phyloP scores from a whole-genome alignment of 2,888 invertebrate species.

The Drosophila buzzatii region DNA sequence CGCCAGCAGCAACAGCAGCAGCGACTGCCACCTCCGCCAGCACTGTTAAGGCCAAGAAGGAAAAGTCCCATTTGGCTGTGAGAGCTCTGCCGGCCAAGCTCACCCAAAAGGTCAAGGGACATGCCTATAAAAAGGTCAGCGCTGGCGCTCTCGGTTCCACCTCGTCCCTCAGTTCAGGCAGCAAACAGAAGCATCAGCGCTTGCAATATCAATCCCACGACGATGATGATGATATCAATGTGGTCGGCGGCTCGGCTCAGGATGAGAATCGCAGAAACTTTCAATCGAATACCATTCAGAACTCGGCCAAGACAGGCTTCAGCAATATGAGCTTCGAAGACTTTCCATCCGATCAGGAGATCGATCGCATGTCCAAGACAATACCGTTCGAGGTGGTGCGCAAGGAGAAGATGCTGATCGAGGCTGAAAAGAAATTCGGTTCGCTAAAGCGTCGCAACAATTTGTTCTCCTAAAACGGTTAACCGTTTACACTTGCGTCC shows the following conservation, averaged over 20 bases:
- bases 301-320: slow-evolving; percentile 87
- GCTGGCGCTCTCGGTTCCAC: slow-evolving; percentile 74
- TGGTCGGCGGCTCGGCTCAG: slow-evolving; percentile 18
- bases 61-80: slow-evolving; percentile 83
- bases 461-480: slow-evolving; percentile 85
- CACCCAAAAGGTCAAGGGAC: slow-evolving; percentile 84
- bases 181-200: slow-evolving; percentile 81
- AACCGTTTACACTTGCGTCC: slow-evolving; percentile 1
- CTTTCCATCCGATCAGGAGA: slow-evolving; percentile 89
- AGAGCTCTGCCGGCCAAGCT: slow-evolving; percentile 84
- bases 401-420: slow-evolving; percentile 85
- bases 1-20: slow-evolving; percentile 22
- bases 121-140: slow-evolving; percentile 84
- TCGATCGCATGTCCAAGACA: slow-evolving; percentile 84
- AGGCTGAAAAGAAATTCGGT: slow-evolving; percentile 86
- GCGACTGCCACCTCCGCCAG: neutral
- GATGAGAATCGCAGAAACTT: slow-evolving; percentile 75
- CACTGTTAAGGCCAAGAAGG: slow-evolving; percentile 81
- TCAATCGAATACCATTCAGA: slow-evolving; percentile 84
- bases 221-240: slow-evolving; percentile 71
- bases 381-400: slow-evolving; percentile 89
- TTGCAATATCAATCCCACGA: slow-evolving; percentile 79
- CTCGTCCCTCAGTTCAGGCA: slow-evolving; percentile 72
- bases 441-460: slow-evolving; percentile 86
- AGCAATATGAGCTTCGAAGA: slow-evolving; percentile 92